A percentile compares a stretch with the other conserved stretches of the same genome.
phyloP scores from a whole-genome alignment of 2,113 vertebrate genomes.

The Aleadryas rufinucha region DNA sequence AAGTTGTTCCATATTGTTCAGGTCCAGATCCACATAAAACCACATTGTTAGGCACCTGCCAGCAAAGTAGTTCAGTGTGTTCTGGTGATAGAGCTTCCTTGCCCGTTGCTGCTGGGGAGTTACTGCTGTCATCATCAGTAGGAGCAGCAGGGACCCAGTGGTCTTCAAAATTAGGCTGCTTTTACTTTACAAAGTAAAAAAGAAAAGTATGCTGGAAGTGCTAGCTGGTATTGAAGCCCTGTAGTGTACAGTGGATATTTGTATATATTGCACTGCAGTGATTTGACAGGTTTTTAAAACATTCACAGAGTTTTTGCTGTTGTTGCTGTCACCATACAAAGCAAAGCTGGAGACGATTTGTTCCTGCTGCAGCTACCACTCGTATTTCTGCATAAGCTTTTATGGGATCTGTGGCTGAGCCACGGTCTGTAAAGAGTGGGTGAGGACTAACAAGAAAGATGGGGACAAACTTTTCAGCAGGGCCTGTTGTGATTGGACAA shows the following conservation, averaged over 20 bases:
- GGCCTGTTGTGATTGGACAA: background rate
- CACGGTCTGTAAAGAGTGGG: background rate
- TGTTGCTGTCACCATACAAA: background rate
- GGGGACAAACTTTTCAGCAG: background rate
- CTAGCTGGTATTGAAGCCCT: background rate
- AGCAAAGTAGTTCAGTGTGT: background rate
- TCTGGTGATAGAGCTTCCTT: background rate
- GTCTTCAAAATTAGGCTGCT: background rate
- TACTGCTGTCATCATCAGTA: background rate
- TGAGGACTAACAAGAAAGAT: background rate
- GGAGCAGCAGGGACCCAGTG: background rate
- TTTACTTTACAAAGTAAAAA: background rate
- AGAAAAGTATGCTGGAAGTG: background rate
- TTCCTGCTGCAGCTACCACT: background rate
- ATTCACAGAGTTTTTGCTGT: background rate
- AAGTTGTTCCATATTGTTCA: background rate
- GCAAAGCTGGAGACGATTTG: background rate
- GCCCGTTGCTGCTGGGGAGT: background rate
- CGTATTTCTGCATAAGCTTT: accelerated
- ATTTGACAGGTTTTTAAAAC: background rate
- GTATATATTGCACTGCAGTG: background rate
- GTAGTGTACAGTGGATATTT: background rate
- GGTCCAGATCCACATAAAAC: background rate
- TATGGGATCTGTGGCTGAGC: background rate
- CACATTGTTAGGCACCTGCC: constrained; percentile 7